Base-by-base conservation (phyloP, 2,113 vertebrate species). In the Xyliphius kryptos region DNA sequence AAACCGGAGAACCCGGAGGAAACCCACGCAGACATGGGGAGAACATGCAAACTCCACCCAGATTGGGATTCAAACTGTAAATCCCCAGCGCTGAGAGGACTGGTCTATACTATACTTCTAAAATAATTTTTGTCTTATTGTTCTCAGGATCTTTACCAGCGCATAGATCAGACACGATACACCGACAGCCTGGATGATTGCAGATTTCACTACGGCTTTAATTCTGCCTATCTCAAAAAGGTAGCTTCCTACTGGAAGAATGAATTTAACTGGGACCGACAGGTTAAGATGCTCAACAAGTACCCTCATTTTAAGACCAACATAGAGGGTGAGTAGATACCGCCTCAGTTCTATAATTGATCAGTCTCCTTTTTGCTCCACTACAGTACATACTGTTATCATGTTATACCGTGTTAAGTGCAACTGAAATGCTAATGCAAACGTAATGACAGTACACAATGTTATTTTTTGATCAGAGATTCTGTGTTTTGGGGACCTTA, bases 301-400 rank as follows among this genome's bases (percentile, higher is more conserved):
- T 92, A 88, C 58, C 87, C 87, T 8, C 92, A 94, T 74, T 95
- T 88, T 79, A 90, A 82, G 80, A 95, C 91, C 36, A 92, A 85
- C 61, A 94, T 94, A 56, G 92, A 95, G 88, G 92, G 92, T 93
- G 77, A 75, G 68, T 6, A 32, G 6, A 50, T 11, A 9, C 15
- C 6, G 15, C 16, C 9, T 12, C 2, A 10, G 14, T 36, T 32
- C 22, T 53, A 3, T 13, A 9, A 41, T 9, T 3, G 13, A 13
- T 8, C 3, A 2, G 40, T 8, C 9, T 3, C 9, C 9, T 41
- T 13, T 11, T 3, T 11, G 40, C 9, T 11, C 40, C 40, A 41
- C 22, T 26, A n/a, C n/a, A n/a, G n/a, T n/a, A n/a, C n/a, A n/a
- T n/a, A n/a, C n/a, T n/a, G n/a, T n/a, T n/a, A n/a, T n/a, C n/a